Conservation (phyloP, 1,140 invertebrate genomes). For the Drosophila malerkotliana region DNA sequence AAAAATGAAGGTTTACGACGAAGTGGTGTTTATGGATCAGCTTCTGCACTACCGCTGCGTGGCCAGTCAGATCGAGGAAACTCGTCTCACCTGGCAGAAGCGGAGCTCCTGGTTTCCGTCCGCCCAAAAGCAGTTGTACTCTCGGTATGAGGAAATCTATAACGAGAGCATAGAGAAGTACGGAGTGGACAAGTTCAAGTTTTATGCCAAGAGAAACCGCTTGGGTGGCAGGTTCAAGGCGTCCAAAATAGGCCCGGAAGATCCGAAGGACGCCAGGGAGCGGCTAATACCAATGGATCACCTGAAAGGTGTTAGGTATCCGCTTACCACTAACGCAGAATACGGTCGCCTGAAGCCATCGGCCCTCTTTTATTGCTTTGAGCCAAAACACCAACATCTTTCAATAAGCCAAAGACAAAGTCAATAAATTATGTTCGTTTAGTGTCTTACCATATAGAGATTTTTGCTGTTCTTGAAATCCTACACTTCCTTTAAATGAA, state of each 20-base stretch:
- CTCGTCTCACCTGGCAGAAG: constrained; percentile 9
- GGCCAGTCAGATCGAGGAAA: not conserved
- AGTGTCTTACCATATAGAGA: too few species aligned
- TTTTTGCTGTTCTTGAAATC: too few species aligned
- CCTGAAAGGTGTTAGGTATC: constrained; percentile 13
- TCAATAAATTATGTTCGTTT: too few species aligned
- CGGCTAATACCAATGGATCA: constrained; percentile 12
- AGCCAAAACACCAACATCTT: not conserved
- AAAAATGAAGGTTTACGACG: constrained; percentile 1
- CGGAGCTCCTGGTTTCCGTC: constrained; percentile 31
- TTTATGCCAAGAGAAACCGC: constrained; percentile 21
- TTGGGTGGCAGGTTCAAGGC: not conserved
- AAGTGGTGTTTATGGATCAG: constrained; percentile 33
- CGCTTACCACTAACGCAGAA: constrained; percentile 39
- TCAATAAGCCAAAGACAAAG: too few species aligned
- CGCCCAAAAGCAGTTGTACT: constrained; percentile 18
- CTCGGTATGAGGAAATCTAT: constrained; percentile 23
- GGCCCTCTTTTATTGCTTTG: not conserved
- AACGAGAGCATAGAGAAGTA: constrained; percentile 25
- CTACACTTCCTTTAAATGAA: not conserved
- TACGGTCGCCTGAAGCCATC: constrained; percentile 13
- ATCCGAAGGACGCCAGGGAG: not conserved
- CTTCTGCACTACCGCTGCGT: constrained; percentile 17
- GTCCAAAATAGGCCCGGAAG: not conserved
- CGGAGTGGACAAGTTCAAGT: constrained; percentile 27